Evolutionary conservation across 2,113 vertebrate genomes (phyloP).

Genomic region (Oncorhynchus mykiss): DNA sequence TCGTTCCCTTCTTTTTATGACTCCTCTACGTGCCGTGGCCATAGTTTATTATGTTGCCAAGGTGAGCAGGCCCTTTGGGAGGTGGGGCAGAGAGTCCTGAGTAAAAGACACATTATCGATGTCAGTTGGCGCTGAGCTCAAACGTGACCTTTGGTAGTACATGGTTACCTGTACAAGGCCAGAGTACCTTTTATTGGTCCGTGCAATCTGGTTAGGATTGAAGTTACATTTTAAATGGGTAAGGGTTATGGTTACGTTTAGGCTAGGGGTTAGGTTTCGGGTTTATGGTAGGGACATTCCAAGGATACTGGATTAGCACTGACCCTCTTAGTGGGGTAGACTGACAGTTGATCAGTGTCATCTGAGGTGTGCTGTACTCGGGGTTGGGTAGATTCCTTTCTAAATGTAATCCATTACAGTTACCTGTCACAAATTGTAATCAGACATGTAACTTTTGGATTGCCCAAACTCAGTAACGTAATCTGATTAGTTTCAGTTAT

Average conservation of each 20-base stretch:
- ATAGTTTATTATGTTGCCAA: slow-evolving; percentile 4
- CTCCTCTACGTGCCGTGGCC: neutral
- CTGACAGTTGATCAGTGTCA: neutral
- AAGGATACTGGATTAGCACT: too few species aligned
- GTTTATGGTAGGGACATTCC: too few species aligned
- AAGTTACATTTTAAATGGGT: too few species aligned
- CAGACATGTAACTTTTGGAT: too few species aligned
- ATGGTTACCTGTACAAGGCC: neutral
- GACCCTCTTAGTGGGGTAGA: neutral
- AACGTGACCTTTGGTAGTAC: neutral
- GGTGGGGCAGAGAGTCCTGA: neutral
- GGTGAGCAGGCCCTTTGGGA: neutral
- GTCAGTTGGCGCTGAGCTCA: neutral
- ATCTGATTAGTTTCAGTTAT: too few species aligned
- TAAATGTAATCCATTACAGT: too few species aligned
- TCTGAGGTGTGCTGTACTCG: neutral
- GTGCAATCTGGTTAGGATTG: too few species aligned
- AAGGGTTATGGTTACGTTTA: too few species aligned
- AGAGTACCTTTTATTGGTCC: neutral
- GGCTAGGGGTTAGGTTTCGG: too few species aligned
- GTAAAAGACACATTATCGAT: neutral
- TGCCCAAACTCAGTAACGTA: too few species aligned
- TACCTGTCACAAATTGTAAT: too few species aligned
- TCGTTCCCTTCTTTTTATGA: neutral
- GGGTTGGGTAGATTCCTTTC: too few species aligned